These are phyloP conservation scores for Drosophila imparisetae DNA, from an alignment of 2,888 invertebrate species.

Conservation along the genomic window DNA sequence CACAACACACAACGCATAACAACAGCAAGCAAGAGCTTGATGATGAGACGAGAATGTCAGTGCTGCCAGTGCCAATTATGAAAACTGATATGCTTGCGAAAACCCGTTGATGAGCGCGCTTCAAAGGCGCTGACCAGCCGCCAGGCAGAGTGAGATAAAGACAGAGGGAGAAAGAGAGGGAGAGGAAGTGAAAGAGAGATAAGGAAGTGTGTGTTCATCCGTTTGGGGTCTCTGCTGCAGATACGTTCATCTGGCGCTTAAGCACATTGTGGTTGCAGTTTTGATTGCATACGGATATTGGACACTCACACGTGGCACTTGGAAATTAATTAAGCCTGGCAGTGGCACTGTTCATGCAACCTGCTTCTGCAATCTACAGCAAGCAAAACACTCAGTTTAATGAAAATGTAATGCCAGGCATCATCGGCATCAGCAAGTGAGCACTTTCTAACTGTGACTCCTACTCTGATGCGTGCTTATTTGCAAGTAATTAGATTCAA, in stretches of 20 bases:
- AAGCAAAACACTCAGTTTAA: constrained; percentile 55
- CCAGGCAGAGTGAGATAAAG: constrained; percentile 3
- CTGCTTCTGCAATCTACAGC: constrained; percentile 12
- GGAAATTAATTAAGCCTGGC: constrained; percentile 79
- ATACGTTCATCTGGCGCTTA: constrained; percentile 53
- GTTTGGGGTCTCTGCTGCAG: background rate
- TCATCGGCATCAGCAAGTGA: background rate
- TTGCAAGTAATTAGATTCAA: constrained; percentile 71
- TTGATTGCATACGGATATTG: constrained; percentile 77
- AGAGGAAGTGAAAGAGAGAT: constrained; percentile 10
- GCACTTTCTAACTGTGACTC: background rate
- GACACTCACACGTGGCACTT: constrained; percentile 80
- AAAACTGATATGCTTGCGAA: constrained; percentile 80
- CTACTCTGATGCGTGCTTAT: constrained; percentile 49
- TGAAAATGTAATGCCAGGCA: constrained; percentile 70
- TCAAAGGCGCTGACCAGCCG: constrained; percentile 60
- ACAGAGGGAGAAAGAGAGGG: background rate
- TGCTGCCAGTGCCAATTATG: constrained; percentile 79
- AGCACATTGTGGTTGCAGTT: constrained; percentile 64
- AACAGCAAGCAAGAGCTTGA: constrained; percentile 5
- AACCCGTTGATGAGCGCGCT: constrained; percentile 78
- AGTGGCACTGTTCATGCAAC: constrained; percentile 25
- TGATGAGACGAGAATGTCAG: constrained; percentile 54
- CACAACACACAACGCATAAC: constrained; percentile 8
- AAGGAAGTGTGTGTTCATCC: constrained; percentile 15